A percentile compares a stretch with the other conserved stretches of the same genome.
These are phyloP conservation scores for Teleiodes luculella DNA, from an alignment of 2,888 invertebrate species.

Conservation along the genomic window DNA sequence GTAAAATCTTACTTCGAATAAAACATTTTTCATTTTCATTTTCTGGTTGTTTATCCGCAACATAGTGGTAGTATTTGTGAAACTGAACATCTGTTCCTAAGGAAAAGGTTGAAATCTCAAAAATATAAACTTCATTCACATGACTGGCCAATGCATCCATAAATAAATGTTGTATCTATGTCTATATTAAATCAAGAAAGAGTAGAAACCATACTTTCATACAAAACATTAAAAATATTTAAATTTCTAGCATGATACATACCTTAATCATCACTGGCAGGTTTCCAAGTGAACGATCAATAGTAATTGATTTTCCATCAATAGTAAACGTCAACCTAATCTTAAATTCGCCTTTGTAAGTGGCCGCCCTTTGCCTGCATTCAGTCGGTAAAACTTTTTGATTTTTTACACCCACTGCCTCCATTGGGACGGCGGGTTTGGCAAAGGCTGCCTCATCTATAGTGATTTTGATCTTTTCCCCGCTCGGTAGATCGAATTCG, in stretches of 20 bases:
- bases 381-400: constrained; percentile 86
- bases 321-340: constrained; percentile 83
- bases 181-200: no score
- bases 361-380: constrained; percentile 89
- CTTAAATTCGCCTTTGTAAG: constrained; percentile 89
- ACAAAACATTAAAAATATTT: not conserved
- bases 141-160: no score
- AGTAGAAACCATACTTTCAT: no score
- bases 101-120: no score
- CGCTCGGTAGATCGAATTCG: constrained; percentile 83
- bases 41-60: no score
- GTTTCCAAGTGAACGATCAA: constrained; percentile 88
- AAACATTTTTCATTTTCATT: no score
- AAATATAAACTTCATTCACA: no score
- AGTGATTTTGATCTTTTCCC: constrained; percentile 81
- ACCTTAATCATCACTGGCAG: constrained; percentile 97
- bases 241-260: constrained; percentile 25
- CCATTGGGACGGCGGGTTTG: constrained; percentile 83
- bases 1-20: no score
- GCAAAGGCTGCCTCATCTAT: constrained; percentile 82
- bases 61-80: no score
- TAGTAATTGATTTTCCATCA: constrained; percentile 81
- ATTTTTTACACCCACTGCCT: constrained; percentile 81
- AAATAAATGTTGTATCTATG: no score
- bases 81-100: no score